A percentile compares a stretch with the other conserved stretches of the same genome.
Evolutionary conservation across 1,140 invertebrate genomes (phyloP).

Genomic region (Hermatobates lingyangjiaoensis): DNA sequence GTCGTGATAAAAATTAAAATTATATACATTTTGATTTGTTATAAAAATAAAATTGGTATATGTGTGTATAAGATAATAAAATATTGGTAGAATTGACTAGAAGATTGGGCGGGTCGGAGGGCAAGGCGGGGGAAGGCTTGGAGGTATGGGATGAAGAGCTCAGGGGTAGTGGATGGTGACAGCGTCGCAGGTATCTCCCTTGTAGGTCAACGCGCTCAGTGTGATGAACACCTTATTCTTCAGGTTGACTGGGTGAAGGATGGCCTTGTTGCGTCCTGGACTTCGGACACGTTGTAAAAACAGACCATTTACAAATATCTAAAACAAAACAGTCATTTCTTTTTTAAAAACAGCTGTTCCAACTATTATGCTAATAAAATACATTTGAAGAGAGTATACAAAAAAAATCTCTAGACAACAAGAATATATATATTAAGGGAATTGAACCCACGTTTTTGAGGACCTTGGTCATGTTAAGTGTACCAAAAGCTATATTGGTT

Average conservation of each 20-base stretch:
- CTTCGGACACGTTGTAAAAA: slow-evolving; percentile 7
- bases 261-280: slow-evolving; percentile 6
- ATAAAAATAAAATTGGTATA: too few relatives aligned
- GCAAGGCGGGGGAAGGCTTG: too few relatives aligned
- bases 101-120: too few relatives aligned
- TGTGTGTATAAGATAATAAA: too few relatives aligned
- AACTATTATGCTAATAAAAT: too few relatives aligned
- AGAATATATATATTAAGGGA: background rate
- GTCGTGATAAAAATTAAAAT: too few relatives aligned
- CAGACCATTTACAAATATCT: slow-evolving; percentile 12
- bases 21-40: too few relatives aligned
- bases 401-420: background rate
- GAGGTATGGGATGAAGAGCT: too few relatives aligned
- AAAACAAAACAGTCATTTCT: background rate
- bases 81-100: too few relatives aligned
- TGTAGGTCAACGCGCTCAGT: slow-evolving; percentile 7
- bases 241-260: slow-evolving; percentile 13
- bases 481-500: background rate
- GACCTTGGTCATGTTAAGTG: background rate
- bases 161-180: background rate
- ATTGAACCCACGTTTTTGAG: background rate
- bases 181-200: slow-evolving; percentile 1
- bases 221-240: slow-evolving; percentile 8
- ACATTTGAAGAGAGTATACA: background rate
- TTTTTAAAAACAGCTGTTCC: too few relatives aligned